These are phyloP conservation scores for Ctena decussata DNA, from an alignment of 2,888 invertebrate genomes.

Conservation along the genomic window DNA sequence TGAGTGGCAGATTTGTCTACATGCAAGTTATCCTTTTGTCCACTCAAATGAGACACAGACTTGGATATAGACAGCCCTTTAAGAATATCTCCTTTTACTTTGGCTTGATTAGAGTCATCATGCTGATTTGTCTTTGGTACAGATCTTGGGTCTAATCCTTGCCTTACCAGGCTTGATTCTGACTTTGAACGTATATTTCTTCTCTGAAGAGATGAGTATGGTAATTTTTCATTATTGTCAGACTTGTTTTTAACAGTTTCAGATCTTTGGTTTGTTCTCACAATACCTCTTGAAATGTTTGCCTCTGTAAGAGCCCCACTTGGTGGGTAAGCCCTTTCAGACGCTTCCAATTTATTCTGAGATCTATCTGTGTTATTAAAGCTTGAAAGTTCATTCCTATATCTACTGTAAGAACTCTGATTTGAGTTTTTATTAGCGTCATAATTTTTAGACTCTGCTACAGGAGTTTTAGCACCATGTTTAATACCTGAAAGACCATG, in stretches of 20 bases:
- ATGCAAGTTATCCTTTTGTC: conserved; percentile 3
- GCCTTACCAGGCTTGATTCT: conserved; percentile 25
- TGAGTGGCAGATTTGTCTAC: conserved; percentile 43
- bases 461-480: conserved; percentile 1
- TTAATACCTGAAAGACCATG: not conserved
- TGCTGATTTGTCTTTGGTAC: not conserved
- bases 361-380: not conserved
- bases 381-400: not conserved
- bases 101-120: not conserved
- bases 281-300: not conserved
- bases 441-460: conserved; percentile 41
- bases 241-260: conserved; percentile 13
- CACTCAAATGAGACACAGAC: not conserved
- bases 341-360: not conserved
- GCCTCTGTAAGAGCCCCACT: conserved; percentile 23
- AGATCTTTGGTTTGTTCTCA: not conserved
- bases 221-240: not conserved
- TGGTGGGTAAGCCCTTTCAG: conserved; percentile 16
- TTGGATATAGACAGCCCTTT: not conserved
- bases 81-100: not conserved
- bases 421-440: not conserved
- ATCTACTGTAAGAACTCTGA: not conserved
- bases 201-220: not conserved
- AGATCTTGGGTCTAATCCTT: not conserved
- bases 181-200: conserved; percentile 41